Conservation (phyloP, 2,888 invertebrate genomes). For the Galeruca laticollis region DNA sequence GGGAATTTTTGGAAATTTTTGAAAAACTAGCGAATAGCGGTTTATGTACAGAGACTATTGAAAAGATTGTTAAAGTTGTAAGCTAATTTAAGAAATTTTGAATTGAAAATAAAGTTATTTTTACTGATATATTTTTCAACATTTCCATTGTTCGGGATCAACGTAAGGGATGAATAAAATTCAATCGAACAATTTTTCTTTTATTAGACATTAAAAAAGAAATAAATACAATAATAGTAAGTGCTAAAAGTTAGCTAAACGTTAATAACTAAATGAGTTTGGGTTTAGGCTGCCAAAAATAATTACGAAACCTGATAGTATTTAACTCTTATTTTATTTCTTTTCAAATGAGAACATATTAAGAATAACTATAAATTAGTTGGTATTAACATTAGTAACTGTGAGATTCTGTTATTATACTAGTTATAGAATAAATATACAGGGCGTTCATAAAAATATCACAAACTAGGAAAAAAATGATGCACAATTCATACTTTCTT, state of each 20-base stretch:
- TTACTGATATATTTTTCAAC: background rate
- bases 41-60: conserved; percentile 41
- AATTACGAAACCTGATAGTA: conserved; percentile 25
- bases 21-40: conserved; percentile 38
- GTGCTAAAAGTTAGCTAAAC: conserved; percentile 54
- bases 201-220: conserved; percentile 56
- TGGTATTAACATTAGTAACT: conserved; percentile 47
- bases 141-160: background rate
- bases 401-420: conserved; percentile 53
- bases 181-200: conserved; percentile 37
- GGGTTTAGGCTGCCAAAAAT: conserved; percentile 45
- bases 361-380: conserved; percentile 38
- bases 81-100: conserved; percentile 31
- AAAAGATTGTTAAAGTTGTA: conserved; percentile 41
- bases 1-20: conserved; percentile 57
- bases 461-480: conserved; percentile 35
- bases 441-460: conserved; percentile 46
- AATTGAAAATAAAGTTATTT: conserved; percentile 23
- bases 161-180: background rate
- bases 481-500: conserved; percentile 26
- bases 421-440: conserved; percentile 43
- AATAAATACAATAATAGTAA: conserved; percentile 54
- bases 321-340: conserved; percentile 12
- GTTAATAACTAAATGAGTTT: conserved; percentile 44
- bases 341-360: conserved; percentile 21